Evolutionary conservation across 2,797 vertebrate species (phyloP), one percentile per base, ranked within the genome.

Genomic region (Thripadectes ignobilis): DNA sequence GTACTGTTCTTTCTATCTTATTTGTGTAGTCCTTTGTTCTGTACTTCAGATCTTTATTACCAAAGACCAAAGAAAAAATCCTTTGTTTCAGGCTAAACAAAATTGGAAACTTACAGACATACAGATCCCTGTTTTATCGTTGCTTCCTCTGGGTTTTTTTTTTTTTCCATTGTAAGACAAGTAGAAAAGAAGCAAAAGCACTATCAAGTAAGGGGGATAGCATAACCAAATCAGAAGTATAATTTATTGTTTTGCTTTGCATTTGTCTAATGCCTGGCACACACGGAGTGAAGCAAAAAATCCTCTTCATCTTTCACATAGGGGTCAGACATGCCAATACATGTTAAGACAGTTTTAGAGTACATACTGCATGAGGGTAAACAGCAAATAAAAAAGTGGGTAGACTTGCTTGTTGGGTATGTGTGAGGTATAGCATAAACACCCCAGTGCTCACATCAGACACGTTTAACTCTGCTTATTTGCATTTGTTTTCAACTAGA

Each of bases 381-480:
- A 92, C 46, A 90, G 88, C 73, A 94, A 95, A 95, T 69, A 81
- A 75, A 85, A 78, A 95, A 95, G 93, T 22, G 21, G 93, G 93
- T 62, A 92, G 90, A 95, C 96, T 93, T 83, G 93, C 91, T 91
- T 72, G 94, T 84, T 95, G 78, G 83, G 94, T 95, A 78, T 90
- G 89, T 43, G 73, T 90, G 85, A 88, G 92, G 77, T 66, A 68
- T 9, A 90, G 62, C 72, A 62, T 73, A 88, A 95, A 93, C 79
- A 94, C 30, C 10, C 5, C 63, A 55, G 46, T 55, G 82, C 51
- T 92, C 68, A 77, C 88, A 59, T 39, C 30, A 94, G 38, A 72
- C 43, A 18, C 8, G 29, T 72, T 92, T 88, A 85, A 55, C 46
- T 88, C 75, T 75, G 24, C 79, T 89, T 55, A 86, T 95, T 95